phyloP scores from a whole-genome alignment of 2,888 invertebrate species.

The Athalia cordata region DNA sequence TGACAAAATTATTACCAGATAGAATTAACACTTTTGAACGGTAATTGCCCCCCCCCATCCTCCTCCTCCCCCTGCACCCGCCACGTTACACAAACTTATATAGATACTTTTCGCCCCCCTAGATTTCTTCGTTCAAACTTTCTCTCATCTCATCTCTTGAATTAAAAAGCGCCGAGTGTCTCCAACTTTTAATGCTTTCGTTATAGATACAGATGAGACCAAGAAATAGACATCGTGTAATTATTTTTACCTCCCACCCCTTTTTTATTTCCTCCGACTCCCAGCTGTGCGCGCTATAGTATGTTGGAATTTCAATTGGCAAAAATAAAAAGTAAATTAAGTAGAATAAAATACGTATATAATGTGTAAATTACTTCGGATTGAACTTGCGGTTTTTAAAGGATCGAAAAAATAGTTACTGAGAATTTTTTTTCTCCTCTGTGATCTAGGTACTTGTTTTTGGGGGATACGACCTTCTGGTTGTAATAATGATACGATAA shows the following conservation, averaged over 20 bases:
- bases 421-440: no score
- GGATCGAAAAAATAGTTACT: no score
- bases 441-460: no score
- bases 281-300: no score
- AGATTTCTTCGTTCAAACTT: slow-evolving; percentile 24
- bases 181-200: slow-evolving; percentile 15
- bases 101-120: background rate
- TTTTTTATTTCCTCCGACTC: background rate
- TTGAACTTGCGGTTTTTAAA: no score
- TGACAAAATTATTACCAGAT: slow-evolving; percentile 29
- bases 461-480: no score
- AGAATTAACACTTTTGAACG: slow-evolving; percentile 22
- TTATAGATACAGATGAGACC: background rate
- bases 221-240: slow-evolving; percentile 7
- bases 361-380: no score
- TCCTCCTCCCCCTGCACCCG: background rate
- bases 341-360: no score
- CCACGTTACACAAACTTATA: background rate
- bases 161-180: background rate
- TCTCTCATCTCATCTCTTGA: background rate
- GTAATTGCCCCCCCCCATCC: background rate
- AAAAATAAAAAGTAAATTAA: background rate
- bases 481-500: no score
- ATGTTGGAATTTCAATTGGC: no score
- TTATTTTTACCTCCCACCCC: background rate